Evolutionary conservation across 2,797 vertebrate species (phyloP).

Genomic region (Girardinus metallicus): DNA sequence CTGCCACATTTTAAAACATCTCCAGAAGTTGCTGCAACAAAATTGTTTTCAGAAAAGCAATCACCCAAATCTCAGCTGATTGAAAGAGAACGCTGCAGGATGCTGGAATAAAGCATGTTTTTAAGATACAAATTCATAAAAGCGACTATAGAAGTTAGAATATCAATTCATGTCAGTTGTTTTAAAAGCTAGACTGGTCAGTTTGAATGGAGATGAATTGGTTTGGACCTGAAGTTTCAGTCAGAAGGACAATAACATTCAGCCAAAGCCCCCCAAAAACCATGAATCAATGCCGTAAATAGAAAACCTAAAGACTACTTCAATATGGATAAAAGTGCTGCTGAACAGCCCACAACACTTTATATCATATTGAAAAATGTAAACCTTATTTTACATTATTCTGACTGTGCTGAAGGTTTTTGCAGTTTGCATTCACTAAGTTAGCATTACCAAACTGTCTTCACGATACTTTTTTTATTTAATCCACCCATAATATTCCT

Average conservation of each 20-base stretch:
- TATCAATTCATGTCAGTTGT: too few species aligned
- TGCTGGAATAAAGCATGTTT: not conserved
- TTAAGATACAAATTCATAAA: too few species aligned
- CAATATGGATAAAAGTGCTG: not conserved
- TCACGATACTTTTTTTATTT: too few species aligned
- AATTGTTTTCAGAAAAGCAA: not conserved
- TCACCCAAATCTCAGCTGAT: not conserved
- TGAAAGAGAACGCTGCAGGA: not conserved
- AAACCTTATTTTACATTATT: not conserved
- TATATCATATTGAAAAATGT: not conserved
- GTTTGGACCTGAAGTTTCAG: not conserved
- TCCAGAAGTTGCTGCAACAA: not conserved
- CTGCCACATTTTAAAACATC: not conserved
- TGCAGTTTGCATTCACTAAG: too few species aligned
- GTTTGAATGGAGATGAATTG: not conserved
- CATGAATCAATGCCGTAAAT: not conserved
- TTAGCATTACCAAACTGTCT: too few species aligned
- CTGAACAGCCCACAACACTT: too few species aligned
- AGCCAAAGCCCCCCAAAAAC: not conserved
- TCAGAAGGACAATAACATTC: too few species aligned
- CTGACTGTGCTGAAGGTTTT: too few species aligned
- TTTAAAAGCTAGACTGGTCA: not conserved
- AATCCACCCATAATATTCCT: too few species aligned
- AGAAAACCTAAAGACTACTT: not conserved
- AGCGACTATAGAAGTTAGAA: too few species aligned